Evolutionary conservation across 2,888 invertebrate species (phyloP).

Genomic region (Apodemia mormo): DNA sequence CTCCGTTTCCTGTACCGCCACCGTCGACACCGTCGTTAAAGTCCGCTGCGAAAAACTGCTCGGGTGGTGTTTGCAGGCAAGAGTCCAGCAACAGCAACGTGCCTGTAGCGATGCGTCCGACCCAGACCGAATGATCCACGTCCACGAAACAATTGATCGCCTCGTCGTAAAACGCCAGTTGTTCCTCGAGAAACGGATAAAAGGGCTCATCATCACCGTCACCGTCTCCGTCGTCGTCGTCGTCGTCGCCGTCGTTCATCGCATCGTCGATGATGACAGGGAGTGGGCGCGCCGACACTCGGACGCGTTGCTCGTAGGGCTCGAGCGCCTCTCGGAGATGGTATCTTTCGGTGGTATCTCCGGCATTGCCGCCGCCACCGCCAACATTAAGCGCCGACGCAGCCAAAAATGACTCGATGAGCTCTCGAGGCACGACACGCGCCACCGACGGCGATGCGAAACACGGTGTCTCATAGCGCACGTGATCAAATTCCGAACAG

Average conservation of each 20-base stretch:
- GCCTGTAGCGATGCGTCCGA: too few relatives aligned
- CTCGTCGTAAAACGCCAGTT: constrained; percentile 18
- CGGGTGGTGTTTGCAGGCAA: too few relatives aligned
- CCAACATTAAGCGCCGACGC: neutral
- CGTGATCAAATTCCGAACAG: constrained; percentile 17
- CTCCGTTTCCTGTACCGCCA: too few relatives aligned
- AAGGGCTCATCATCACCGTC: constrained; percentile 16
- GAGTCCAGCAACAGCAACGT: too few relatives aligned
- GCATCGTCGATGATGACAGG: too few relatives aligned
- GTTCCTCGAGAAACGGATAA: constrained; percentile 19
- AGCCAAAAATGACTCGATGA: constrained; percentile 20
- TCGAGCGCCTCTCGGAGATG: constrained; percentile 12
- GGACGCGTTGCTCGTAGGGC: neutral
- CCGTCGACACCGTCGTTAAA: too few relatives aligned
- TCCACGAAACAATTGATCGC: too few relatives aligned
- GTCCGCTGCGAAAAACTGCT: too few relatives aligned
- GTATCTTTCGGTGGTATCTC: neutral
- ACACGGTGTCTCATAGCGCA: constrained; percentile 22
- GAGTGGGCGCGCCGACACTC: neutral
- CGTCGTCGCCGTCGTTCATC: neutral
- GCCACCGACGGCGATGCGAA: neutral
- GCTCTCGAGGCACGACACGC: constrained; percentile 18
- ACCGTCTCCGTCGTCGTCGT: neutral
- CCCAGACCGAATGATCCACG: too few relatives aligned
- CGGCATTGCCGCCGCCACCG: neutral